Evolutionary conservation across 2,888 invertebrate genomes (phyloP), one percentile per base, ranked within the genome.

Genomic region (Cerastis rubricosa): DNA sequence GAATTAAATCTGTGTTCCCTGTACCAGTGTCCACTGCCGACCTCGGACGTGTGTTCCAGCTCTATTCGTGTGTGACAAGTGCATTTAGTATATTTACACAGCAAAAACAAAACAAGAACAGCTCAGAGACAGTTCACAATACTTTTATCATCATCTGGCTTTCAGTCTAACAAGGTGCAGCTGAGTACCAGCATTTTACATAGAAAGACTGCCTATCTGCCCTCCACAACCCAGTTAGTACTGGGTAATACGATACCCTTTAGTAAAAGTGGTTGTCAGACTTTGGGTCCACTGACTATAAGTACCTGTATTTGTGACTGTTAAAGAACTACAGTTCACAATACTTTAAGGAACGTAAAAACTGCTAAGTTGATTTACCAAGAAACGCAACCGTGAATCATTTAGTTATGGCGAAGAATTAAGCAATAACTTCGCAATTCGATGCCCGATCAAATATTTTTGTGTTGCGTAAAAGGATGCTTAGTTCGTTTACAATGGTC

Each of bases 1-100:
- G 96, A 97, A 95, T 96, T 97, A 97, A 97, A 97, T 95, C 97
- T 97, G 97, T 97, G 97, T 95, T 97, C 97, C 96, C 97, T 97
- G 97, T 97, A 97, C 96, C 97, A 97, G 93, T 97, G 97, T 93
- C 97, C 97, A 94, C 97, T 97, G 95, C 97, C 97, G 93, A 96
- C 96, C 93, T 96, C 97, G 89, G 96, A 95, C 77, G 96, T 95
- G 95, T 96, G 96, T 93, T 97, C 97, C 96, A 97, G 94, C 94
- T 97, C 97, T 97, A 96, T 94, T 94, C 89, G 92, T 94, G 91
- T 92, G 95, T 96, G 94, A 94, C 93, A 95, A 94, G 95, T 95
- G 95, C 94, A 89, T 96, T 96, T 96, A 96, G 95, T 96, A 94
- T 94, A 93, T 95, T 89, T 96, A 96, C 96, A 96, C 94, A 90